Conservation (phyloP, 1,140 invertebrate species). For the Danaus melanippus region DNA sequence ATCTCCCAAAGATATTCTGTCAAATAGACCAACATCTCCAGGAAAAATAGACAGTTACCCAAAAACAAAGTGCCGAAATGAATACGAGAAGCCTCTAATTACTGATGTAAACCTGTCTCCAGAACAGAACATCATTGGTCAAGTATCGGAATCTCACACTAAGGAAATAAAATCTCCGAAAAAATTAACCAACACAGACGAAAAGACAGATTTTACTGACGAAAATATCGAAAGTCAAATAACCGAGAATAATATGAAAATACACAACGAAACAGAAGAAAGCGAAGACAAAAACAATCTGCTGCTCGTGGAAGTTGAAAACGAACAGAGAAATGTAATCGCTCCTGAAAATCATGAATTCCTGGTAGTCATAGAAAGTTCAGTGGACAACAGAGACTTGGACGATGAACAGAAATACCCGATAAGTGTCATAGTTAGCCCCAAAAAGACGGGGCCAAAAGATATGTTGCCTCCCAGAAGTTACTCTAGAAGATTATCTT, state of each 20-base stretch:
- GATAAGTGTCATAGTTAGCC: conserved; percentile 43
- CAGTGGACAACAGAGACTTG: conserved; percentile 21
- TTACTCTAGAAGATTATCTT: conserved; percentile 17
- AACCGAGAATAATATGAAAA: conserved; percentile 4
- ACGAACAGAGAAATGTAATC: conserved; percentile 22
- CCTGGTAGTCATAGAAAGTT: conserved; percentile 35
- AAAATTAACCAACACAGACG: neutral
- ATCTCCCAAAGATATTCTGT: too few relatives aligned
- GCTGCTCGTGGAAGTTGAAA: conserved; percentile 41
- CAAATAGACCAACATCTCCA: too few relatives aligned
- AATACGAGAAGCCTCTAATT: too few relatives aligned
- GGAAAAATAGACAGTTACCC: too few relatives aligned
- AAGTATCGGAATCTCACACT: too few relatives aligned
- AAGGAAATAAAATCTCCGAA: conserved; percentile 2
- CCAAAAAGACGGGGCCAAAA: conserved; percentile 22
- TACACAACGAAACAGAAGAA: conserved; percentile 9
- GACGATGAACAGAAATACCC: conserved; percentile 17
- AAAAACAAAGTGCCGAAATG: too few relatives aligned
- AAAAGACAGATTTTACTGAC: conserved; percentile 1
- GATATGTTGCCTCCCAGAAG: conserved; percentile 7
- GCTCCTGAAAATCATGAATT: conserved; percentile 25
- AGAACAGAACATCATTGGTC: too few relatives aligned
- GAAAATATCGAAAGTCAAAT: conserved; percentile 8
- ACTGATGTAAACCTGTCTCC: too few relatives aligned
- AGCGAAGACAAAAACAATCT: conserved; percentile 8